Percentiles rank a stretch among this genome's conserved stretches.
Evolutionary conservation across 2,888 invertebrate species (phyloP).

Genomic region (Mythimna ferrago): DNA sequence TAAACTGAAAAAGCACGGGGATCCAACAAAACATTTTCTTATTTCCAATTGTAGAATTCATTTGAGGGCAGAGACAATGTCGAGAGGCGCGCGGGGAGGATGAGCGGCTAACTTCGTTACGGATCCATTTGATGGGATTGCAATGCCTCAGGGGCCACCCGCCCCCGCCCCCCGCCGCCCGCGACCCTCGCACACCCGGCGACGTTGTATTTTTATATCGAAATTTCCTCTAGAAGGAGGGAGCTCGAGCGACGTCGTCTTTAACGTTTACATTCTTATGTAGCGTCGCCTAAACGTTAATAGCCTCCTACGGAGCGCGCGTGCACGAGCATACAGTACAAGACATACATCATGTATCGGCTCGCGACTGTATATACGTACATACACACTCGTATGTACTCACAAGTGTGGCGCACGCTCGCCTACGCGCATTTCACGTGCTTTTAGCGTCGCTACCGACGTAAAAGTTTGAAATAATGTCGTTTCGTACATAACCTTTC

Average conservation of each 20-base stretch:
- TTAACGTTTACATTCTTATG: constrained; percentile 91
- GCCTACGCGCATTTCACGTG: constrained; percentile 81
- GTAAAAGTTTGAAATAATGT: constrained; percentile 82
- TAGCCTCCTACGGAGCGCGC: constrained; percentile 85
- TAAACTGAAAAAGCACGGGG: constrained; percentile 89
- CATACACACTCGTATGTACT: constrained; percentile 45
- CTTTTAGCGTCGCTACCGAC: constrained; percentile 82
- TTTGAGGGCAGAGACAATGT: constrained; percentile 91
- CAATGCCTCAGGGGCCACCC: constrained; percentile 90
- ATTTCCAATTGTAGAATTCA: constrained; percentile 91
- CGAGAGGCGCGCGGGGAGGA: constrained; percentile 90
- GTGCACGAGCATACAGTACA: constrained; percentile 71
- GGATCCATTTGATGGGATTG: constrained; percentile 95
- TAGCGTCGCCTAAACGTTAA: constrained; percentile 90
- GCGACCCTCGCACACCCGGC: constrained; percentile 75
- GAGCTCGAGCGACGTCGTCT: constrained; percentile 86
- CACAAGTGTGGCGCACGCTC: constrained; percentile 56
- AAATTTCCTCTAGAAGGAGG: constrained; percentile 89
- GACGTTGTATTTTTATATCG: constrained; percentile 90
- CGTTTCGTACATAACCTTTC: constrained; percentile 82
- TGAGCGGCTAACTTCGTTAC: constrained; percentile 93
- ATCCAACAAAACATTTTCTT: constrained; percentile 91
- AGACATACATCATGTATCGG: constrained; percentile 55
- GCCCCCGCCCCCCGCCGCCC: constrained; percentile 69
- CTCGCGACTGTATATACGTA: constrained; percentile 53